Evolutionary conservation across 1,140 invertebrate genomes (phyloP), one percentile per base, ranked within the genome.

Genomic region (Drosophila novamexicana): DNA sequence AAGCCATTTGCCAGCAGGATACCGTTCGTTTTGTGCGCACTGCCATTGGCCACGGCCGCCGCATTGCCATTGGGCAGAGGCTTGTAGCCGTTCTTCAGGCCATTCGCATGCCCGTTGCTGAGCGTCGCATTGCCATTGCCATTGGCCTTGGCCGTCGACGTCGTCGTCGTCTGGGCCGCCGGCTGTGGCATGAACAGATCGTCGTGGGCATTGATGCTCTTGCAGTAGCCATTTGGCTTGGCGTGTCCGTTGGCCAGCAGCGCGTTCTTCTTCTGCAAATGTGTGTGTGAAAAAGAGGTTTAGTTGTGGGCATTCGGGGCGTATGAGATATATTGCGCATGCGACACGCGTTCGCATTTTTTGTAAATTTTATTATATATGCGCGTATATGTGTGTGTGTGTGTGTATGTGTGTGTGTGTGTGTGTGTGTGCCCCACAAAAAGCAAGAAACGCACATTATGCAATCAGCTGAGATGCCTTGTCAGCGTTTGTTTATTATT

Each of bases 191-290:
- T 57, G 59, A 68, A 67, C 47, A 90, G 73, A 78, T 90, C 85
- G n/a, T 89, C 85, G 56, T 89, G 85, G 47, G 85, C 85, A 50
- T 85, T 90, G 72, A 90, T 90, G 59, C 85, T 89, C 75, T 90
- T 90, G 65, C 85, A 89, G 66, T 82, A 89, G 47, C 85, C 85
- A 22, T 90, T 90, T 40, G 81, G 79, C 37, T 77, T 90, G 47
- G 85, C 79, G 10, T 90, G 73, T 64, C 88, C 88, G 16, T 79
- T 91, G 49, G 80, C 81, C 64, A 79, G 53, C 45, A 54, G 56
- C 7, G 69, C 75, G 18, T 88, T 81, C 61, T 84, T 84, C 47
- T 81, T 85, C 84, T 90, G 52, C 1, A 89, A 89, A 3, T 18
- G 4, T n/a, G 5, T 18, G 29, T 29, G 8, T 14, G 8, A 40